These are phyloP conservation scores for Engraulis encrasicolus DNA, from an alignment of 2,113 vertebrate genomes.

Conservation along the genomic window DNA sequence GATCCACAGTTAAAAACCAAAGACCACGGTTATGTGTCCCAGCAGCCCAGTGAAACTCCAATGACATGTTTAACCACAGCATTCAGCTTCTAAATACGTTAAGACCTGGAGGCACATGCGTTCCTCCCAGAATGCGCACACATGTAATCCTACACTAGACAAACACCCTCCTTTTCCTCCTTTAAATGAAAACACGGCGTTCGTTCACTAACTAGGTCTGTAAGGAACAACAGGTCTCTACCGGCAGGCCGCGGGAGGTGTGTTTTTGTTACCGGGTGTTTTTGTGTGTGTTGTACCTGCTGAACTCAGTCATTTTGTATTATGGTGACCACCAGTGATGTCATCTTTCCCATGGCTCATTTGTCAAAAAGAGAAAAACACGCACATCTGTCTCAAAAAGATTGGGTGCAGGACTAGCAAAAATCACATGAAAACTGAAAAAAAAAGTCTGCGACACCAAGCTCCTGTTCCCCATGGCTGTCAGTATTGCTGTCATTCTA, in stretches of 20 bases:
- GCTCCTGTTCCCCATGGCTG: too few species aligned
- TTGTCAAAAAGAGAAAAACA: too few species aligned
- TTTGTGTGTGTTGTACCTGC: not conserved
- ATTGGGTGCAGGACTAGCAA: too few species aligned
- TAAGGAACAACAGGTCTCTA: not conserved
- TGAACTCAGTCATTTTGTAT: too few species aligned
- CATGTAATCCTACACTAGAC: not conserved
- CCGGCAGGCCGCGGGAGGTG: not conserved
- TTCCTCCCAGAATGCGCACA: not conserved
- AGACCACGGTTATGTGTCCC: too few species aligned
- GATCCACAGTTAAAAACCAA: too few species aligned
- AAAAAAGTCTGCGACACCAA: too few species aligned
- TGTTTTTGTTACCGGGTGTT: not conserved
- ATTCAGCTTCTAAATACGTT: not conserved
- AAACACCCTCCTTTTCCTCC: not conserved
- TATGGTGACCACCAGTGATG: not conserved
- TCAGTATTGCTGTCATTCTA: too few species aligned
- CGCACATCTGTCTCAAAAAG: too few species aligned
- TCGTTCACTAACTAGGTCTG: not conserved
- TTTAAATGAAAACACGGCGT: not conserved
- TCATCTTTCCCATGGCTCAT: not conserved
- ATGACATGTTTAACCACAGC: not conserved
- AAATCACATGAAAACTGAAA: too few species aligned
- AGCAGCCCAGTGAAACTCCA: too few species aligned
- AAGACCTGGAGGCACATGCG: not conserved